phyloP scores from a whole-genome alignment of 2,888 invertebrate genomes.

The Chloroclysta siterata region DNA sequence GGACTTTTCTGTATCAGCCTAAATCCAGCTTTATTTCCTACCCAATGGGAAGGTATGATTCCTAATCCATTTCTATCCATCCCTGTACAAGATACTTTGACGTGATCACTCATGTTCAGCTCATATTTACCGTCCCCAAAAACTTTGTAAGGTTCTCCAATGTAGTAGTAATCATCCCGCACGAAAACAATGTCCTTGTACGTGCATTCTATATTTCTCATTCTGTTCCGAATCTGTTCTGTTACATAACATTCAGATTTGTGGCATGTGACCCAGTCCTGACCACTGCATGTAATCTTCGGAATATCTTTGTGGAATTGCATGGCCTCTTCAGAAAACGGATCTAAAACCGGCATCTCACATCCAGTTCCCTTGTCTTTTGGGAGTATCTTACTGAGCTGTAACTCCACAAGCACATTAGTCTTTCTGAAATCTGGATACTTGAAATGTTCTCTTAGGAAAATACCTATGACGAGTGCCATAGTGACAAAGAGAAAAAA shows the following conservation, averaged over 20 bases:
- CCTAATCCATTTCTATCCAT: constrained; percentile 73
- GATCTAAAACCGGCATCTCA: constrained; percentile 9
- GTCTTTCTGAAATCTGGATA: constrained; percentile 13
- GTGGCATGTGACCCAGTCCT: constrained; percentile 17
- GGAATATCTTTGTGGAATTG: neutral
- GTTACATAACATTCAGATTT: constrained; percentile 12
- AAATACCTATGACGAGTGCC: neutral
- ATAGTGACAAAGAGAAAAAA: neutral
- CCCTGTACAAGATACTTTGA: constrained; percentile 5
- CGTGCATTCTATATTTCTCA: constrained; percentile 40
- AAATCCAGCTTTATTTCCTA: constrained; percentile 12
- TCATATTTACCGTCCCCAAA: constrained; percentile 1
- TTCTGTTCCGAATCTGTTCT: constrained; percentile 6
- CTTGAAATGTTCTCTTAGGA: constrained; percentile 2
- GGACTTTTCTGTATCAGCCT: neutral
- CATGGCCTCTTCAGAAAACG: constrained; percentile 10
- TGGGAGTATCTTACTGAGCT: constrained; percentile 6
- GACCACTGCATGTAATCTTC: neutral
- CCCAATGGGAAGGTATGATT: constrained; percentile 3
- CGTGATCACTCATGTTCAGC: constrained; percentile 7
- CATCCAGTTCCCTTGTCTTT: constrained; percentile 15
- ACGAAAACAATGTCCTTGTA: constrained; percentile 53
- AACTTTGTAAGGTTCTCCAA: constrained; percentile 50
- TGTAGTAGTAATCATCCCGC: constrained; percentile 43
- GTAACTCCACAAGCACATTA: constrained; percentile 5